Percentiles rank a stretch among this genome's conserved stretches.
Conservation (phyloP, 2,113 vertebrate species). For the Lepus timidus region DNA sequence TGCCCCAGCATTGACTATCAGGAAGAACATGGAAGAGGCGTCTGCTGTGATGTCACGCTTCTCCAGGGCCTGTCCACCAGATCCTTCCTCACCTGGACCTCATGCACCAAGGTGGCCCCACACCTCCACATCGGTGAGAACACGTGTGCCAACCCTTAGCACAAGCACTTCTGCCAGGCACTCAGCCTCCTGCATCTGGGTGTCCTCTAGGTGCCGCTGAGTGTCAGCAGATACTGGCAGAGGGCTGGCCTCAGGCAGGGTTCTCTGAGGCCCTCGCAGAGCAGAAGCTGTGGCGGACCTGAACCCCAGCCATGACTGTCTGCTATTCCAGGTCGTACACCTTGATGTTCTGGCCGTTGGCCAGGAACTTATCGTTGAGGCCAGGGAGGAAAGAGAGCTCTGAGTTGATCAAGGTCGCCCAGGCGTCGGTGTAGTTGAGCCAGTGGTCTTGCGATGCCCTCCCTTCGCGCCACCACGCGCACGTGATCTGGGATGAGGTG, state of each 20-base stretch:
- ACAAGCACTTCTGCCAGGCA: slow-evolving; percentile 88
- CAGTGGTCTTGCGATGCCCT: slow-evolving; percentile 79
- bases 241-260: slow-evolving; percentile 86
- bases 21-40: slow-evolving; percentile 85
- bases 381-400: slow-evolving; percentile 80
- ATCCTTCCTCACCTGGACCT: slow-evolving; percentile 85
- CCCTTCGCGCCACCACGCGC: slow-evolving; percentile 85
- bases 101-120: slow-evolving; percentile 85
- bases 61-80: slow-evolving; percentile 76
- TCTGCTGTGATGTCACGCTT: slow-evolving; percentile 74
- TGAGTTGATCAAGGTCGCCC: slow-evolving; percentile 80
- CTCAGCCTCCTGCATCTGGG: slow-evolving; percentile 80
- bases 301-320: slow-evolving; percentile 84
- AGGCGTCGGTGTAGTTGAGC: slow-evolving; percentile 85
- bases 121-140: slow-evolving; percentile 83
- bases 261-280: slow-evolving; percentile 84
- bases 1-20: slow-evolving; percentile 82
- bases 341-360: slow-evolving; percentile 85
- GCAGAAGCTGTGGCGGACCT: slow-evolving; percentile 88
- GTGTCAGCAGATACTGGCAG: slow-evolving; percentile 81
- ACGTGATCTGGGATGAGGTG: slow-evolving; percentile 89
- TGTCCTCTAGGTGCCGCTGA: slow-evolving; percentile 89
- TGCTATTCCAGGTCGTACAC: slow-evolving; percentile 84
- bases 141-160: slow-evolving; percentile 87
- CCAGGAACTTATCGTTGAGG: slow-evolving; percentile 88